These are phyloP conservation scores for Chelidonichthys spinosus DNA, from an alignment of 2,797 vertebrate species.

Conservation along the genomic window DNA sequence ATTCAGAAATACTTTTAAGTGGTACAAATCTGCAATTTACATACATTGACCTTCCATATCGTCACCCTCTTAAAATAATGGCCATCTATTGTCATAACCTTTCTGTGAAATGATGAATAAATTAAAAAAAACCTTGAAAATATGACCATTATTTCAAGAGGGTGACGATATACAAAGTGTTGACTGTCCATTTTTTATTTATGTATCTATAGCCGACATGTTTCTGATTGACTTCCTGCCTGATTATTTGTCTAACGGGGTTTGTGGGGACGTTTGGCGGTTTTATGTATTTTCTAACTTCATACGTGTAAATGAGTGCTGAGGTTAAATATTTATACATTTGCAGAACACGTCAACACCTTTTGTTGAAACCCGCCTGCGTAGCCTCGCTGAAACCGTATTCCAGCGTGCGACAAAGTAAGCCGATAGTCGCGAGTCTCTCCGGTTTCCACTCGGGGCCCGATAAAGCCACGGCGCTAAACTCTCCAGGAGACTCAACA, in stretches of 20 bases:
- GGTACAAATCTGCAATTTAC: neutral
- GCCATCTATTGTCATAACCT: too few species aligned
- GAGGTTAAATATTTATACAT: slow-evolving; percentile 20
- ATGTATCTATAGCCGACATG: neutral
- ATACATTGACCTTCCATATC: neutral
- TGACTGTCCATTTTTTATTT: neutral
- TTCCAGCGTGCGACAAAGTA: slow-evolving; percentile 27
- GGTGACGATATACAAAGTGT: neutral
- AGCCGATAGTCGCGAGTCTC: slow-evolving; percentile 44
- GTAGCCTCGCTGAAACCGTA: slow-evolving; percentile 34
- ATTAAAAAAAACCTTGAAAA: too few species aligned
- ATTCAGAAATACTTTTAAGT: neutral
- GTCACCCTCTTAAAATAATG: too few species aligned
- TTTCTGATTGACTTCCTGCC: slow-evolving; percentile 1
- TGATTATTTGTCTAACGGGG: slow-evolving; percentile 3
- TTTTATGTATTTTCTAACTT: too few species aligned
- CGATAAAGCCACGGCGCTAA: slow-evolving; percentile 28
- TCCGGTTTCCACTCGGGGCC: slow-evolving; percentile 48
- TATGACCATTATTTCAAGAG: too few species aligned
- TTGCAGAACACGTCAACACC: neutral
- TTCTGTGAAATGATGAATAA: too few species aligned
- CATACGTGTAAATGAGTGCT: slow-evolving; percentile 2
- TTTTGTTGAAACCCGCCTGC: slow-evolving; percentile 24
- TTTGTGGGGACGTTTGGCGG: too few species aligned
- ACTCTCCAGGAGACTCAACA: slow-evolving; percentile 24